Evolutionary conservation across 2,888 invertebrate species (phyloP).

Genomic region (Esperia sulphurella): DNA sequence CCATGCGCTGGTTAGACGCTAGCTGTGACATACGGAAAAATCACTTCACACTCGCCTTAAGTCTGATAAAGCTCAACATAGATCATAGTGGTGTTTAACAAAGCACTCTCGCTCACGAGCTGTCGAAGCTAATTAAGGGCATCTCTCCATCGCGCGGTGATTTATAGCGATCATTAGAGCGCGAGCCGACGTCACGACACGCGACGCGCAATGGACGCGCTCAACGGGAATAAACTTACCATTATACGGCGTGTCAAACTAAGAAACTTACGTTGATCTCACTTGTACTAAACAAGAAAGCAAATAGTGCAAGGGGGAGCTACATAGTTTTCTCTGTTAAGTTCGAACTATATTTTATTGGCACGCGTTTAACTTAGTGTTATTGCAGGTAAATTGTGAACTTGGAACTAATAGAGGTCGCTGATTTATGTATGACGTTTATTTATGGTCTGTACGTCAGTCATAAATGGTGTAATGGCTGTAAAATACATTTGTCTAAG

Average conservation of each 20-base stretch:
- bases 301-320: too few relatives aligned
- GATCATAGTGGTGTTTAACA: conserved; percentile 21
- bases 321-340: too few relatives aligned
- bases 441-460: too few relatives aligned
- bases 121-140: conserved; percentile 48
- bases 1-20: too few relatives aligned
- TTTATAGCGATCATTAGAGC: conserved; percentile 41
- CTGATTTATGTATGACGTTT: background rate
- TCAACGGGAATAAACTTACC: conserved; percentile 7
- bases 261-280: too few relatives aligned
- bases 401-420: background rate
- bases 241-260: background rate
- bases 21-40: too few relatives aligned
- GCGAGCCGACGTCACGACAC: conserved; percentile 23
- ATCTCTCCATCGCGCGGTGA: conserved; percentile 44
- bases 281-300: too few relatives aligned
- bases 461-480: too few relatives aligned
- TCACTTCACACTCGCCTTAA: background rate
- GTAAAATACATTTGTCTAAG: too few relatives aligned
- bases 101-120: conserved; percentile 37
- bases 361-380: background rate
- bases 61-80: conserved; percentile 13
- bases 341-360: too few relatives aligned
- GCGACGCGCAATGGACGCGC: conserved; percentile 29
- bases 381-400: background rate